phyloP scores from a whole-genome alignment of 2,888 invertebrate genomes.

The Drosophila prolongata region DNA sequence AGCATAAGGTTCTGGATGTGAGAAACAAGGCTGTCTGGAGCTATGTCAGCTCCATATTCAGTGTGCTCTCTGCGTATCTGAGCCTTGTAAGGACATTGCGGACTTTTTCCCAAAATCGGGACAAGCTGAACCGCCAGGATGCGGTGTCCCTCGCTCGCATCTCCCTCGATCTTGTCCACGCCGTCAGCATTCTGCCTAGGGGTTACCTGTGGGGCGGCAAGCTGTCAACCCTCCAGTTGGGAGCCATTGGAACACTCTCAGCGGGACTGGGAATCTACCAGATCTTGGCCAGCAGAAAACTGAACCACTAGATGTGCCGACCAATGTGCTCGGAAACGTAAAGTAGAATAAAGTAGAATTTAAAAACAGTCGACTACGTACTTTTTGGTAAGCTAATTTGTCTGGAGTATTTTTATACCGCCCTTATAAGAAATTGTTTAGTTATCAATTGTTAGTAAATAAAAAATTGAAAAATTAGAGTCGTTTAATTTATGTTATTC shows the following conservation, averaged over 20 bases:
- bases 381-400: background rate
- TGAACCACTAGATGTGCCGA: slow-evolving; percentile 46
- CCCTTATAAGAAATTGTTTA: background rate
- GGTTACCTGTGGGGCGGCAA: slow-evolving; percentile 93
- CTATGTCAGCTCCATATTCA: slow-evolving; percentile 89
- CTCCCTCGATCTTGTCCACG: slow-evolving; percentile 90
- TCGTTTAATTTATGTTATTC: too few species aligned
- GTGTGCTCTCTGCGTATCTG: slow-evolving; percentile 90
- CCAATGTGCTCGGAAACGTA: background rate
- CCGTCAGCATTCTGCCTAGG: slow-evolving; percentile 91
- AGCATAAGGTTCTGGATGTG: slow-evolving; percentile 88
- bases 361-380: background rate
- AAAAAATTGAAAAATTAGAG: too few species aligned
- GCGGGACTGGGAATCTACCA: slow-evolving; percentile 90
- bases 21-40: slow-evolving; percentile 88
- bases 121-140: slow-evolving; percentile 84
- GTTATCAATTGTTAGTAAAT: background rate
- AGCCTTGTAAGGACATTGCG: slow-evolving; percentile 88
- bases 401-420: background rate
- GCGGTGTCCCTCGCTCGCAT: slow-evolving; percentile 86
- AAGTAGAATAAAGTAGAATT: background rate
- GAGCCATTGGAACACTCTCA: slow-evolving; percentile 91
- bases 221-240: slow-evolving; percentile 89
- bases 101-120: slow-evolving; percentile 84
- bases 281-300: slow-evolving; percentile 77